Percentiles rank a stretch among this genome's conserved stretches.
These are phyloP conservation scores for Caenorhabditis afra DNA, from an alignment of 2,888 invertebrate species.

Conservation along the genomic window DNA sequence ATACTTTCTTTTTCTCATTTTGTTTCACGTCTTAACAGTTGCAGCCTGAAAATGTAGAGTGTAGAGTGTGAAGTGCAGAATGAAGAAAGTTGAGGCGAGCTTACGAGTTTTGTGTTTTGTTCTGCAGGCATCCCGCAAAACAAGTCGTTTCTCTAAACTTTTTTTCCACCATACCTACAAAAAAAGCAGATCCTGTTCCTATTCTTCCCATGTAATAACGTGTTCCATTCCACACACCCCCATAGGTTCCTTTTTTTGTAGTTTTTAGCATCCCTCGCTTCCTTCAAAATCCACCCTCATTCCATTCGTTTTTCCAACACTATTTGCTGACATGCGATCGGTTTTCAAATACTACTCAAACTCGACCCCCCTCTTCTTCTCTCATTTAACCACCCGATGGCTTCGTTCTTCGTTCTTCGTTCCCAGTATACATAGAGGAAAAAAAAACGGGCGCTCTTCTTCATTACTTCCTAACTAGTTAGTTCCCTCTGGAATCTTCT, in stretches of 20 bases:
- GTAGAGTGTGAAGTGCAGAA: too few species aligned
- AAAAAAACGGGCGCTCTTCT: too few species aligned
- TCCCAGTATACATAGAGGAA: background rate
- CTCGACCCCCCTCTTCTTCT: constrained; percentile 15
- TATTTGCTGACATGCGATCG: constrained; percentile 56
- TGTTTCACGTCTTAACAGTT: too few species aligned
- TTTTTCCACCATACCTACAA: too few species aligned
- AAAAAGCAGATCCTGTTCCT: too few species aligned
- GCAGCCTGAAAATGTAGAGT: too few species aligned
- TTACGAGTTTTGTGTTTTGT: too few species aligned
- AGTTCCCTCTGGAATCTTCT: constrained; percentile 7
- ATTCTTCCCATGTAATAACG: background rate
- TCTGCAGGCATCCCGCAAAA: too few species aligned
- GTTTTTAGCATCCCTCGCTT: constrained; percentile 1
- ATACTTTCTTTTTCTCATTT: too few species aligned
- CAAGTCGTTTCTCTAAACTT: too few species aligned
- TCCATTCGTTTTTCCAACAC: background rate
- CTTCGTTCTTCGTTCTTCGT: background rate
- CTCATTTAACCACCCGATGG: background rate
- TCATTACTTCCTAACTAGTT: background rate
- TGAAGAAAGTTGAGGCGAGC: too few species aligned
- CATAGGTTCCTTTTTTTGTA: too few species aligned
- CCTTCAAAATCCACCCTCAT: constrained; percentile 9
- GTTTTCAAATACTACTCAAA: constrained; percentile 55
- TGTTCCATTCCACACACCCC: constrained; percentile 6